phyloP scores from a whole-genome alignment of 2,113 vertebrate genomes.

The Phrynocephalus versicolor region DNA sequence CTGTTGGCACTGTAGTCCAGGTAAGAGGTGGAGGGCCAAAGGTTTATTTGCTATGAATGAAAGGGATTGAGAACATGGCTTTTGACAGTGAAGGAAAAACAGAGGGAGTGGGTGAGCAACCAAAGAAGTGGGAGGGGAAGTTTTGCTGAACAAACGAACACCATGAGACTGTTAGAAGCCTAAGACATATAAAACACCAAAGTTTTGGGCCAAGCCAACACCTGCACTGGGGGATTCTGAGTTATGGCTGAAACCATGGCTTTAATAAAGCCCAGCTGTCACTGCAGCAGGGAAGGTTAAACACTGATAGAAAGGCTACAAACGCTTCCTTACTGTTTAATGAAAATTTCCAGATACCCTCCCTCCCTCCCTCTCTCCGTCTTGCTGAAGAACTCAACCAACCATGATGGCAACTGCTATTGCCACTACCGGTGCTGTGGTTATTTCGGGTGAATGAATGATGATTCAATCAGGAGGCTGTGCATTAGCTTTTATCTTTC shows the following conservation, averaged over 20 bases:
- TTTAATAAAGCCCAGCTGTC: conserved; percentile 23
- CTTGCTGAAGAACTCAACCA: not conserved
- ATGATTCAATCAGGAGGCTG: too few relatives aligned
- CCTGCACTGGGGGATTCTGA: conserved; percentile 19
- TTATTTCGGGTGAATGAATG: not conserved
- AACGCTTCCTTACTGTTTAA: not conserved
- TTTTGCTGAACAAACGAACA: not conserved
- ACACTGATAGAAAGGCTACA: conserved; percentile 1
- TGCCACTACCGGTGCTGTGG: too few relatives aligned
- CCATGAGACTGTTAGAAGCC: not conserved
- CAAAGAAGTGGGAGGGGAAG: too few relatives aligned
- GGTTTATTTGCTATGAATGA: too few relatives aligned
- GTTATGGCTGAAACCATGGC: not conserved
- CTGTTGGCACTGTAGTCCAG: too few relatives aligned
- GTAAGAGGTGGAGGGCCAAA: too few relatives aligned
- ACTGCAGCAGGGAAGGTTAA: not conserved
- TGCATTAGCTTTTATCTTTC: not conserved
- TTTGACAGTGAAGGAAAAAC: too few relatives aligned
- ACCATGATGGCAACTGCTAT: not conserved
- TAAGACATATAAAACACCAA: conserved; percentile 31
- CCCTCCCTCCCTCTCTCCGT: not conserved
- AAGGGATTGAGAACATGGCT: too few relatives aligned
- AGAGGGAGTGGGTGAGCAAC: too few relatives aligned
- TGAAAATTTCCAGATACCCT: not conserved
- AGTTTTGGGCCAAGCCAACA: conserved; percentile 5